Percentiles rank a stretch among this genome's conserved stretches.
phyloP scores from a whole-genome alignment of 92 coral and sea anemone species.

The Bergia sp. region DNA sequence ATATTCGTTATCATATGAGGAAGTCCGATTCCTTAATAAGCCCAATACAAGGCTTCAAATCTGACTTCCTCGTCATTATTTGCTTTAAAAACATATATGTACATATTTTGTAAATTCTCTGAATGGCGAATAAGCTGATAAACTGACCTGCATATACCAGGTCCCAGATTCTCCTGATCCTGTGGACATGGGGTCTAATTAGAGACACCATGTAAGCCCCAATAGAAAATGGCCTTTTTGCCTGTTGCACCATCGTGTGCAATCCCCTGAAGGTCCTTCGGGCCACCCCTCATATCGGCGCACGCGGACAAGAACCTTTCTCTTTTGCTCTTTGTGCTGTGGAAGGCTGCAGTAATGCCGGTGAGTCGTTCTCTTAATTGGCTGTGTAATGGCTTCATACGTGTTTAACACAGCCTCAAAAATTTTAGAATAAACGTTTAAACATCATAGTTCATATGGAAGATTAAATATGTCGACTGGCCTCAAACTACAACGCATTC shows the following conservation, averaged over 20 bases:
- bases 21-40: too few species aligned
- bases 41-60: too few species aligned
- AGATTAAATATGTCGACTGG: neutral
- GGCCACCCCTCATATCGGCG: conserved; percentile 86
- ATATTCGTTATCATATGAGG: too few species aligned
- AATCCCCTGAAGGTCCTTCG: conserved; percentile 60
- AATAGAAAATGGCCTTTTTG: neutral
- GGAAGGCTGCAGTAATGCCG: conserved; percentile 88
- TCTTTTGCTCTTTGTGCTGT: conserved; percentile 85
- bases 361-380: conserved; percentile 61
- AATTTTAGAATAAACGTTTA: neutral
- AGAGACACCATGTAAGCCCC: neutral
- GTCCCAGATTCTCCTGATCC: too few species aligned
- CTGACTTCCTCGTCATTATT: too few species aligned
- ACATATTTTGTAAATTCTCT: too few species aligned
- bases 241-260: conserved; percentile 34
- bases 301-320: conserved; percentile 77
- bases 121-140: too few species aligned
- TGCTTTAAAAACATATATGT: too few species aligned
- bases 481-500: neutral
- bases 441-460: neutral
- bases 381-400: conserved; percentile 12
- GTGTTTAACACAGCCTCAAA: neutral
- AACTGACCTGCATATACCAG: too few species aligned
- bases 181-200: neutral